Percentiles rank a stretch among this genome's conserved stretches.
Conservation (phyloP, 2,888 invertebrate genomes). For the Bugula neritina region DNA sequence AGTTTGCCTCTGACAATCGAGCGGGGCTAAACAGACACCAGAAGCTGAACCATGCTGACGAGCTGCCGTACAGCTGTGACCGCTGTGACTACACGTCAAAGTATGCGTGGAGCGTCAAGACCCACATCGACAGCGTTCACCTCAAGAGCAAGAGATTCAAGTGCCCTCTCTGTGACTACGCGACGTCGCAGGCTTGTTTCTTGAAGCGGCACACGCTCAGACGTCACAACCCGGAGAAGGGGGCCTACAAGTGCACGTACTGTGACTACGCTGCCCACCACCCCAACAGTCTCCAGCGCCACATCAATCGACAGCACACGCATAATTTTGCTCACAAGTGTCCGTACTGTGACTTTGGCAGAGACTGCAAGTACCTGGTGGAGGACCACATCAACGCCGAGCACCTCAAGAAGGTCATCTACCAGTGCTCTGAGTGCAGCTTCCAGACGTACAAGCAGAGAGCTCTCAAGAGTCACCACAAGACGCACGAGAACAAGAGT, state of each 20-base stretch:
- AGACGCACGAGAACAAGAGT: conserved; percentile 20
- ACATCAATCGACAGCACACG: conserved; percentile 15
- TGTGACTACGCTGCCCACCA: conserved; percentile 17
- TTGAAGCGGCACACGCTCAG: conserved; percentile 15
- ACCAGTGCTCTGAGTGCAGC: conserved; percentile 26
- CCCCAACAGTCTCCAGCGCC: conserved; percentile 23
- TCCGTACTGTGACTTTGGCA: conserved; percentile 17
- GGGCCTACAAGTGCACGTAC: conserved; percentile 20
- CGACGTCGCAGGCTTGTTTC: conserved; percentile 19
- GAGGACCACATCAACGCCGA: conserved; percentile 17
- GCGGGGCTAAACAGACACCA: conserved; percentile 19
- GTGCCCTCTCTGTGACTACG: conserved; percentile 23
- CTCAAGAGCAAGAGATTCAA: conserved; percentile 25
- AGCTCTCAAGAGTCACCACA: conserved; percentile 23
- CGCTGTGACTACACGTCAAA: conserved; percentile 20
- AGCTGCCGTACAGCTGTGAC: conserved; percentile 24
- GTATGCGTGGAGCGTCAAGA: conserved; percentile 23
- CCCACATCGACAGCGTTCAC: conserved; percentile 24
- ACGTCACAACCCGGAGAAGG: conserved; percentile 20
- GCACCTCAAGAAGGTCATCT: conserved; percentile 23
- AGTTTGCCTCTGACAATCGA: conserved; percentile 20
- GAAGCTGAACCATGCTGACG: conserved; percentile 20
- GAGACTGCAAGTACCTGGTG: conserved; percentile 26
- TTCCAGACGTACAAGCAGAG: conserved; percentile 23
- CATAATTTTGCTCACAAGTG: conserved; percentile 23